phyloP scores from a whole-genome alignment of 1,140 invertebrate species.

The Hetaerina americana region DNA sequence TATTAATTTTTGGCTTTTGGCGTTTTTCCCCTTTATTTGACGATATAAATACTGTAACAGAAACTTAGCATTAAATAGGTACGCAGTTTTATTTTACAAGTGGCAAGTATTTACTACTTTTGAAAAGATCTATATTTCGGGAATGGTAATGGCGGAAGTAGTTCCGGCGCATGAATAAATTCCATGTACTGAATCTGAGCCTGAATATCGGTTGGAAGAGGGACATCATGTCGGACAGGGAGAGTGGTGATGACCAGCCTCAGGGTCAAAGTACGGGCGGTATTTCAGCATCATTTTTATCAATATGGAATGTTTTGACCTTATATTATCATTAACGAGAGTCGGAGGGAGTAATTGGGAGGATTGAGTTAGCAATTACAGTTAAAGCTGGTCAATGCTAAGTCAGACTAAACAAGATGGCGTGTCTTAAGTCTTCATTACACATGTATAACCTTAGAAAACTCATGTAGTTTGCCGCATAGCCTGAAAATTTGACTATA shows the following conservation, averaged over 20 bases:
- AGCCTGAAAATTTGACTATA: not conserved
- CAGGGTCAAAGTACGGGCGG: slow-evolving; percentile 34
- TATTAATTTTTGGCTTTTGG: not conserved
- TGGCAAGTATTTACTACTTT: not conserved
- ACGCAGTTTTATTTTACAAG: too few relatives aligned
- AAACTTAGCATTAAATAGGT: too few relatives aligned
- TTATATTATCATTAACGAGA: slow-evolving; percentile 1
- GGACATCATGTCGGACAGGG: slow-evolving; percentile 39
- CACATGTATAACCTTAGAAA: not conserved
- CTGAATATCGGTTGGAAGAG: slow-evolving; percentile 22
- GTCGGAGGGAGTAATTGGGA: slow-evolving; percentile 7
- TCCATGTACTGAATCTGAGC: slow-evolving; percentile 18
- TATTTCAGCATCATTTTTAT: slow-evolving; percentile 1
- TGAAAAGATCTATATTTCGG: not conserved
- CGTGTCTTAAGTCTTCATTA: slow-evolving; percentile 2
- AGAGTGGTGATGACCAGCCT: slow-evolving; percentile 42
- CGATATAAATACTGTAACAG: not conserved
- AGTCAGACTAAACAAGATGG: slow-evolving; percentile 7
- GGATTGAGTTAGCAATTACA: not conserved
- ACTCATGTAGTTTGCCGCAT: not conserved
- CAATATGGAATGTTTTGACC: slow-evolving; percentile 5
- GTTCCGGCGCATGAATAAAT: slow-evolving; percentile 19
- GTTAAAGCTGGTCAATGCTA: slow-evolving; percentile 1
- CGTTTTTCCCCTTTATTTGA: not conserved
- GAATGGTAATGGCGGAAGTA: not conserved